Conservation (phyloP, 2,113 vertebrate genomes). For the Eulemur rufifrons region DNA sequence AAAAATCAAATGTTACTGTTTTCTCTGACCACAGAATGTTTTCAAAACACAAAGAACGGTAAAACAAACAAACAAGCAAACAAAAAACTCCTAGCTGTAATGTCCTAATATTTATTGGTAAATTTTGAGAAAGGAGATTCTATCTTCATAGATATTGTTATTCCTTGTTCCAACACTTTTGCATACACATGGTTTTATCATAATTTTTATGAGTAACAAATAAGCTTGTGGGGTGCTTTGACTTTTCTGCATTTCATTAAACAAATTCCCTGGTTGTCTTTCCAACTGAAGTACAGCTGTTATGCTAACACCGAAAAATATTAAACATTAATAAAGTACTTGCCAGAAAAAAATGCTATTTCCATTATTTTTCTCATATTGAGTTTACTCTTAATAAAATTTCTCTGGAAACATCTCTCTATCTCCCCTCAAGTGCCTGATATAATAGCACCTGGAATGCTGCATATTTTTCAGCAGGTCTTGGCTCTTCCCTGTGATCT, state of each 20-base stretch:
- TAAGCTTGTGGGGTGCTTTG: slow-evolving; percentile 12
- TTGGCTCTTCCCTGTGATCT: neutral
- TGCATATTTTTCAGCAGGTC: neutral
- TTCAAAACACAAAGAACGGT: neutral
- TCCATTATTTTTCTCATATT: slow-evolving; percentile 30
- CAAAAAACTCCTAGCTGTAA: neutral
- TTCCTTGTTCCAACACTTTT: neutral
- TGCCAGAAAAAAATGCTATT: neutral
- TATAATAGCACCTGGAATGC: neutral
- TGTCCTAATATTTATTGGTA: neutral
- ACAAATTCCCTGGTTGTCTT: slow-evolving; percentile 12
- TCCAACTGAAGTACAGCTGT: slow-evolving; percentile 1
- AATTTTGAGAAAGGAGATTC: neutral
- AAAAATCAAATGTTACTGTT: neutral
- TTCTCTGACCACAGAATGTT: neutral
- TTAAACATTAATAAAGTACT: slow-evolving; percentile 57
- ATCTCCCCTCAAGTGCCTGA: neutral
- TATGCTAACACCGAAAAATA: slow-evolving; percentile 43
- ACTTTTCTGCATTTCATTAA: slow-evolving; percentile 45
- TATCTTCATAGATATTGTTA: neutral
- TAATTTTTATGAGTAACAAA: slow-evolving; percentile 29
- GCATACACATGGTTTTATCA: neutral
- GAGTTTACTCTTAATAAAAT: slow-evolving; percentile 54
- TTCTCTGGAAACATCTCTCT: slow-evolving; percentile 13
- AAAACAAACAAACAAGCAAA: neutral